phyloP scores from a whole-genome alignment of 2,113 vertebrate genomes.

The Euleptes europaea region DNA sequence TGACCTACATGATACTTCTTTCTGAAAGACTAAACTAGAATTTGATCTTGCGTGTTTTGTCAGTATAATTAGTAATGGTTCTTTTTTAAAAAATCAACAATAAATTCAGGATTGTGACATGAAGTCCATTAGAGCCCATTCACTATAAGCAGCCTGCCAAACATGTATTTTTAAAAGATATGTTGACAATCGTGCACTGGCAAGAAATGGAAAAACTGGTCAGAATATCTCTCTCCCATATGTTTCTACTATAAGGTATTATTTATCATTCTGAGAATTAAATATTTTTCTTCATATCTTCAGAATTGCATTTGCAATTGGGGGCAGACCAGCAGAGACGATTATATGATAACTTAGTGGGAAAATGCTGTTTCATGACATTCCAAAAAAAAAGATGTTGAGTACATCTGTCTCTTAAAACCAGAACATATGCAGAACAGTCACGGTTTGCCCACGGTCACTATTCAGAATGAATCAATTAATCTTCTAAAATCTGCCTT shows the following conservation, averaged over 20 bases:
- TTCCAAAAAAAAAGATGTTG: background rate
- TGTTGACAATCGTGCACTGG: background rate
- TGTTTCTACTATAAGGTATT: background rate
- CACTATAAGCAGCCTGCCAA: background rate
- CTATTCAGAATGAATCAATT: background rate
- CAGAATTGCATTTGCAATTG: background rate
- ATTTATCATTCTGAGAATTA: background rate
- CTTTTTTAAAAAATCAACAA: background rate
- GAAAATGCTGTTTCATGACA: background rate
- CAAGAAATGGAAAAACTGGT: background rate
- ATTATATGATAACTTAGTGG: background rate
- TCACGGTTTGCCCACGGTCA: background rate
- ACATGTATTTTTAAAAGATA: background rate
- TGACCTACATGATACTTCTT: background rate
- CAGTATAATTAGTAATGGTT: background rate
- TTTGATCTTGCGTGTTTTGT: background rate
- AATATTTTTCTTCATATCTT: background rate
- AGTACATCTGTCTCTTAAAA: background rate
- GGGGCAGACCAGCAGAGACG: background rate
- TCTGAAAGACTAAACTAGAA: background rate
- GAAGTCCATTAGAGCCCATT: background rate
- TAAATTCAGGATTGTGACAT: background rate
- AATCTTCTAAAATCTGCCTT: background rate
- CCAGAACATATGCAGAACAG: background rate
- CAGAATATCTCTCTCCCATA: background rate